phyloP scores from a whole-genome alignment of 2,797 vertebrate genomes.

The Enteromius mattozi region DNA sequence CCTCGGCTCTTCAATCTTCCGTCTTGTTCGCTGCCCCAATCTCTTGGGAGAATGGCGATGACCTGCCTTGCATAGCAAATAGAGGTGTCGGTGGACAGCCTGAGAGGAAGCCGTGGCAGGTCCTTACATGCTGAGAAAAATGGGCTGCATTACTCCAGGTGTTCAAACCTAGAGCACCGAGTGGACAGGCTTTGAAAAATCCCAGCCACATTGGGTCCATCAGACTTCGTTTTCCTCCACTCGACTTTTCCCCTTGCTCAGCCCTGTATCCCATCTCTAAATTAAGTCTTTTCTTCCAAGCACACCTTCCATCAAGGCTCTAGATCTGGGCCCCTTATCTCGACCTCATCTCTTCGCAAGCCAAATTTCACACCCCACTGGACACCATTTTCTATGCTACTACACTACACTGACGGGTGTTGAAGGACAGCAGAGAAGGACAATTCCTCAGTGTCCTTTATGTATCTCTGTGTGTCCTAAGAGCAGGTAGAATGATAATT shows the following conservation, averaged over 20 bases:
- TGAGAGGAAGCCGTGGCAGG: slow-evolving; percentile 64
- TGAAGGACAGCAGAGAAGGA: slow-evolving; percentile 40
- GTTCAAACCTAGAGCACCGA: slow-evolving; percentile 42
- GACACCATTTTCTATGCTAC: slow-evolving; percentile 49
- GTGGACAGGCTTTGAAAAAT: slow-evolving; percentile 52
- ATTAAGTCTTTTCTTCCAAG: slow-evolving; percentile 59
- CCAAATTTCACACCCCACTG: slow-evolving; percentile 54
- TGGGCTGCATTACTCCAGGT: slow-evolving; percentile 62
- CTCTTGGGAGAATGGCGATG: slow-evolving; percentile 45
- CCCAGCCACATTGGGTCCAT: slow-evolving; percentile 42
- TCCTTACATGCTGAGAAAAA: slow-evolving; percentile 66
- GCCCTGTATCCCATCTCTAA: slow-evolving; percentile 48
- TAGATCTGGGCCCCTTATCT: slow-evolving; percentile 43
- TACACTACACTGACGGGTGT: slow-evolving; percentile 37
- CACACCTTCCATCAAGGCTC: slow-evolving; percentile 55
- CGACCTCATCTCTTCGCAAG: slow-evolving; percentile 53
- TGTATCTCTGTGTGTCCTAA: slow-evolving; percentile 34
- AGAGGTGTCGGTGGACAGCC: slow-evolving; percentile 42
- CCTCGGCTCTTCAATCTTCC: slow-evolving; percentile 18
- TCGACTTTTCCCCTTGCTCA: slow-evolving; percentile 8
- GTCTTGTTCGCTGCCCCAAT: slow-evolving; percentile 14
- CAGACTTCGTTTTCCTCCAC: slow-evolving; percentile 46
- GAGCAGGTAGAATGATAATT: slow-evolving; percentile 37
- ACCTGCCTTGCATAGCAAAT: slow-evolving; percentile 57
- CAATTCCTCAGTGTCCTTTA: slow-evolving; percentile 39